Evolutionary conservation across 2,888 invertebrate genomes (phyloP), one percentile per base, ranked within the genome.

Genomic region (Beris chalybata): DNA sequence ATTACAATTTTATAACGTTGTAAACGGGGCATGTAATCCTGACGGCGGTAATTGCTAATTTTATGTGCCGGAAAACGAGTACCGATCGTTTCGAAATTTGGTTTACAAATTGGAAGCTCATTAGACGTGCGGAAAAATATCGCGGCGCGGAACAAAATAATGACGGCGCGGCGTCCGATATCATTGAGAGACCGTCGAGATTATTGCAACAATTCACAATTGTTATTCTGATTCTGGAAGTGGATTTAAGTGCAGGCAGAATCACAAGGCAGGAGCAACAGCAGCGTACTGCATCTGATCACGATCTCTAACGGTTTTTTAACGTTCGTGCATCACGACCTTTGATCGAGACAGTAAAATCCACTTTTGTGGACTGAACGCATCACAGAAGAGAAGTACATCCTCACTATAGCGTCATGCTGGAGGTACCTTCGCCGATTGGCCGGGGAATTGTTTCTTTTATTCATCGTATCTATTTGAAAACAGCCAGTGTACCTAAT

Each of bases 311-410:
- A 61, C 61, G 61, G 61, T 61, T 50, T 12, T 7, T 50, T 32
- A 38, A 38, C 61, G 52, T 61, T 64, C 64, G 64, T 64, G 64
- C 54, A 53, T 53, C 64, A 64, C 64, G 64, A 64, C 64, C 64
- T 64, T 53, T 64, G 52, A 64, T 64, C 64, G 61, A 61, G 52
- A 61, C 61, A 59, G 31, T 59, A 48, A 59, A 59, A 48, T n/a
- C 15, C 30, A 22, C 59, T 48, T 59, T 59, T 59, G 32, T 29
- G 38, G 61, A 52, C 43, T 50, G 50, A 50, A 29, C 32, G 61
- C 47, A 43, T 38, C 22, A 32, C 29, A 12, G 5, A 9, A 38
- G 3, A 38, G 9, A 7, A 38, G 38, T 38, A 4, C 38, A 38
- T 22, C 22, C 22, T 22, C 22, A 22, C 22, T 22, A 22, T 22